Conservation (phyloP, 2,888 invertebrate genomes). For the Leptinotarsa tumamoca region DNA sequence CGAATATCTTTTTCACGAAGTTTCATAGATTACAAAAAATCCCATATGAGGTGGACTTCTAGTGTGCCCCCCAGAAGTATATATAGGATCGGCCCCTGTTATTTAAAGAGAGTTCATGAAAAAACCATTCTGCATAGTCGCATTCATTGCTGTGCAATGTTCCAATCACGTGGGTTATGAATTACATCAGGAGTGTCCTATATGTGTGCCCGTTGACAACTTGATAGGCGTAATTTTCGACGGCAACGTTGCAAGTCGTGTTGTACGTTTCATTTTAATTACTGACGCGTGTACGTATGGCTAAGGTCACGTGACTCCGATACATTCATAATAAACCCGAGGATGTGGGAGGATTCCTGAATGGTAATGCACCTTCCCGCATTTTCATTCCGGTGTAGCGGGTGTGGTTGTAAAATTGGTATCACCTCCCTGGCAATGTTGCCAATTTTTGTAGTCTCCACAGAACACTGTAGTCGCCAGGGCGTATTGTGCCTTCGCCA, state of each 20-base stretch:
- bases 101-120: no score
- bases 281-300: constrained; percentile 23
- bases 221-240: constrained; percentile 4
- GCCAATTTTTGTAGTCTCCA: background rate
- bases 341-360: constrained; percentile 20
- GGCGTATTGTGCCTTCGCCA: no score
- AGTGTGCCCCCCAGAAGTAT: no score
- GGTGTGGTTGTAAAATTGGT: background rate
- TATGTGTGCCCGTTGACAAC: background rate
- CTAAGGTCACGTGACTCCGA: constrained; percentile 30
- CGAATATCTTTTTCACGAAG: no score
- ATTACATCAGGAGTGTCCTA: background rate
- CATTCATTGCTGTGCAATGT: background rate
- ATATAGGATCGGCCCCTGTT: no score
- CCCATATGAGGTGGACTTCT: no score
- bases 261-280: constrained; percentile 34
- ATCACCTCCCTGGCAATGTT: background rate
- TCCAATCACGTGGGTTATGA: background rate
- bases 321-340: constrained; percentile 29
- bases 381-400: constrained; percentile 22
- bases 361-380: constrained; percentile 31
- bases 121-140: background rate
- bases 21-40: no score
- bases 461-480: no score
- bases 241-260: background rate